These are phyloP conservation scores for Lontra canadensis DNA, from an alignment of 2,113 vertebrate genomes.

Conservation along the genomic window DNA sequence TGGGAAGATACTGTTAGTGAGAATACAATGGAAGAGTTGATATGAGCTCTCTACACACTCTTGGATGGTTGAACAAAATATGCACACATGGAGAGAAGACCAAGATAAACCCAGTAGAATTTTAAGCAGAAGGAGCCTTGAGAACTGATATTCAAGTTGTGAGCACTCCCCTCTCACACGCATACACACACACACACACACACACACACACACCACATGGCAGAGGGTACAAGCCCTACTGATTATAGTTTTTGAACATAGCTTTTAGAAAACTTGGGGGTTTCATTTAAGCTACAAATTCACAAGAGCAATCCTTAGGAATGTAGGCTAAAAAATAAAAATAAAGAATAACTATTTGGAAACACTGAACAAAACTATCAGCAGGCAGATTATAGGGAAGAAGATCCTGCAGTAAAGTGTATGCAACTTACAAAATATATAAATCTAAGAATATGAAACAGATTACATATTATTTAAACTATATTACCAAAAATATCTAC, in stretches of 20 bases:
- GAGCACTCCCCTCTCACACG: too few species aligned
- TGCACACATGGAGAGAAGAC: neutral
- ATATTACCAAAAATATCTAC: neutral
- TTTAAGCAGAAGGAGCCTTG: neutral
- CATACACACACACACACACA: too few species aligned
- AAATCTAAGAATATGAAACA: neutral
- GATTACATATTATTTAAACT: neutral
- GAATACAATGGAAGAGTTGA: neutral
- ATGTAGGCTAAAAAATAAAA: neutral
- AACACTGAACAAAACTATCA: neutral
- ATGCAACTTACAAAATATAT: neutral
- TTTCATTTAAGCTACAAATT: neutral
- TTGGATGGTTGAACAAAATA: neutral
- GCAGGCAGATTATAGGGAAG: rapidly evolving
- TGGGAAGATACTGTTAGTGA: neutral
- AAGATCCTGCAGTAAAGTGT: neutral
- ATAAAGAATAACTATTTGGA: neutral
- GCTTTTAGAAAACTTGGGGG: too few species aligned
- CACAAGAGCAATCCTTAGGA: neutral
- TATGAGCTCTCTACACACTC: neutral
- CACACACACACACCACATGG: too few species aligned
- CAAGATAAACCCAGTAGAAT: neutral
- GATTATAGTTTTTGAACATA: neutral
- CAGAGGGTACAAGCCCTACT: neutral
- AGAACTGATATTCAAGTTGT: neutral